phyloP scores from a whole-genome alignment of 2,797 vertebrate species.

The Siniperca scherzeri region DNA sequence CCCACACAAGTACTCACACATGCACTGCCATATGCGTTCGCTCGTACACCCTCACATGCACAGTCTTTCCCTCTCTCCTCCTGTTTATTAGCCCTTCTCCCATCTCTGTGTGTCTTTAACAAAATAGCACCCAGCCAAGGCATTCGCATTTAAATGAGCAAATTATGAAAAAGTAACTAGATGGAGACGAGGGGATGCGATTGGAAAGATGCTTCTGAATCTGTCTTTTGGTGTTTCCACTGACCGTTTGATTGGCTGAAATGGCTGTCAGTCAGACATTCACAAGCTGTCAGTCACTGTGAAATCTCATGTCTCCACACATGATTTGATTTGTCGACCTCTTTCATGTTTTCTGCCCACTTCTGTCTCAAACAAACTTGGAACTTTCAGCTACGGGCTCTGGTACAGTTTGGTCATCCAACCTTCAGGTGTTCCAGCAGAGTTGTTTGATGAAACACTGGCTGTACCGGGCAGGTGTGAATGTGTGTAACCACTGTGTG shows the following conservation, averaged over 20 bases:
- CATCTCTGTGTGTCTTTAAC: constrained; percentile 28
- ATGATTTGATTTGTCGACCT: constrained; percentile 34
- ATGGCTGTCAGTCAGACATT: constrained; percentile 29
- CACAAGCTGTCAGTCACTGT: constrained; percentile 26
- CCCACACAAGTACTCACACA: constrained; percentile 65
- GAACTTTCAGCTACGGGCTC: neutral
- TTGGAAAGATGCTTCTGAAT: neutral
- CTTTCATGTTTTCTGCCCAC: constrained; percentile 2
- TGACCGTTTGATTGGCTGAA: constrained; percentile 27
- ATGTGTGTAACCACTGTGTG: neutral
- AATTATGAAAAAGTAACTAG: constrained; percentile 17
- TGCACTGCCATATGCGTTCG: constrained; percentile 47
- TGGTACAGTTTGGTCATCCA: neutral
- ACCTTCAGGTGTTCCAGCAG: constrained; percentile 3
- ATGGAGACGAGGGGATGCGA: neutral
- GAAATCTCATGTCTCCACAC: constrained; percentile 6
- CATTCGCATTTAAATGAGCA: constrained; percentile 49
- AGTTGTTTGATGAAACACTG: neutral
- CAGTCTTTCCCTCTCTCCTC: constrained; percentile 2
- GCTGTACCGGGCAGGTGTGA: constrained; percentile 18
- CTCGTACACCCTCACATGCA: constrained; percentile 33
- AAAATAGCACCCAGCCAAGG: constrained; percentile 27
- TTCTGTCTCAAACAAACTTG: constrained; percentile 27
- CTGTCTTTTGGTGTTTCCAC: constrained; percentile 36
- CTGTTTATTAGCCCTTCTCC: constrained; percentile 30